Percentiles rank a stretch among this genome's conserved stretches.
These are phyloP conservation scores for Sussaba pulchella DNA, from an alignment of 2,888 invertebrate species.

Conservation along the genomic window DNA sequence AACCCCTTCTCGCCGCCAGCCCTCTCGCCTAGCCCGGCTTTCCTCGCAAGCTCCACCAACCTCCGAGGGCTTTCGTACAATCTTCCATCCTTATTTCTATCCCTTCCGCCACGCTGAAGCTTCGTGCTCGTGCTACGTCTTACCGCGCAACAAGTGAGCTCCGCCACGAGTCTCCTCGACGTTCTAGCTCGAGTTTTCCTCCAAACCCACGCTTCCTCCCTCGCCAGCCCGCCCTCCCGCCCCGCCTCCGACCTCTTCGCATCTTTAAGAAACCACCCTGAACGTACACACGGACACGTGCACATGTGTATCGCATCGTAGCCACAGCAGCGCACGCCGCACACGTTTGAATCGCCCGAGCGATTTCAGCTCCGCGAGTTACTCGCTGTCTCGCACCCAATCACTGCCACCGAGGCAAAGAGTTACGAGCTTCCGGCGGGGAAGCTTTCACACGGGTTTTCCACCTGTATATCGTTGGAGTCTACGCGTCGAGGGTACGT, in stretches of 20 bases:
- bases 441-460: constrained; percentile 2
- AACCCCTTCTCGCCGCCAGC: no score
- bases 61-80: neutral
- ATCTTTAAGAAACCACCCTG: constrained; percentile 74
- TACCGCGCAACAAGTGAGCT: constrained; percentile 83
- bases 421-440: constrained; percentile 49
- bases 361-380: no score
- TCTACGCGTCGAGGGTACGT: neutral
- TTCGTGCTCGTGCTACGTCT: constrained; percentile 62
- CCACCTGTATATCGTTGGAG: constrained; percentile 14
- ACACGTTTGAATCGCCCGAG: neutral
- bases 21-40: no score
- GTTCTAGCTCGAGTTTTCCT: constrained; percentile 67
- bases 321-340: no score
- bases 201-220: constrained; percentile 45
- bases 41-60: constrained; percentile 3
- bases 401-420: constrained; percentile 1
- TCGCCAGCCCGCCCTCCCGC: constrained; percentile 11
- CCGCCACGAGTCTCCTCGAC: constrained; percentile 76
- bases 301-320: no score
- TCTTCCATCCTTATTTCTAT: constrained; percentile 13
- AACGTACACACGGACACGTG: constrained; percentile 54
- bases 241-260: constrained; percentile 57
- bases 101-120: constrained; percentile 19
- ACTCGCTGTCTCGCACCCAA: constrained; percentile 20